Evolutionary conservation across 2,888 invertebrate genomes (phyloP).

Genomic region (Microdon myrmicae): DNA sequence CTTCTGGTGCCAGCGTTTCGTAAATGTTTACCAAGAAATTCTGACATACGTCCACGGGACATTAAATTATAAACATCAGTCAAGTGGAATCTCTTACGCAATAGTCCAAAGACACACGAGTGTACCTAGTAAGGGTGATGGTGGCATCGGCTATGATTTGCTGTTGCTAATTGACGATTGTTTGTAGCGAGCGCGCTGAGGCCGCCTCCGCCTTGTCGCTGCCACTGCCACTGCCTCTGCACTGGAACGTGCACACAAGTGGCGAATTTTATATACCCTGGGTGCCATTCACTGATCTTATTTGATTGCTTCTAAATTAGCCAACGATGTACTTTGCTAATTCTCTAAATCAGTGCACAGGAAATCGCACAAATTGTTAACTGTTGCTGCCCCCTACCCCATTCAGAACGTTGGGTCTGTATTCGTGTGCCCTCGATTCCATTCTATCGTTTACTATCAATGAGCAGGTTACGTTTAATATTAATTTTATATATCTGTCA

Average conservation of each 20-base stretch:
- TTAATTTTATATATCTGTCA: too few species aligned
- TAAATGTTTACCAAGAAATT: slow-evolving; percentile 27
- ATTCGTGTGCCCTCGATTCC: too few species aligned
- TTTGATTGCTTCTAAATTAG: slow-evolving; percentile 8
- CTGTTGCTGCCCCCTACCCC: slow-evolving; percentile 34
- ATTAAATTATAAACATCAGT: slow-evolving; percentile 25
- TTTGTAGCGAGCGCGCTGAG: slow-evolving; percentile 25
- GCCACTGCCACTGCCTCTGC: slow-evolving; percentile 10
- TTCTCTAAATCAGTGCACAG: slow-evolving; percentile 35
- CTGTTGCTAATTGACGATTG: slow-evolving; percentile 43
- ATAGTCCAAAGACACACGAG: slow-evolving; percentile 30
- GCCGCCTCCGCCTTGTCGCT: slow-evolving; percentile 6
- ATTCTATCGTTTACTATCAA: too few species aligned
- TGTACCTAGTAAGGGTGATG: slow-evolving; percentile 7
- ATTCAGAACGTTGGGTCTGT: too few species aligned
- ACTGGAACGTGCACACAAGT: slow-evolving; percentile 15
- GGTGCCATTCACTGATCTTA: slow-evolving; percentile 12
- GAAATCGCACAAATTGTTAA: slow-evolving; percentile 30
- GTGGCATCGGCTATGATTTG: slow-evolving; percentile 28
- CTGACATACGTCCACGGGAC: too few species aligned
- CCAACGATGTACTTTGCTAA: slow-evolving; percentile 17
- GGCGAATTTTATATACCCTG: slow-evolving; percentile 9
- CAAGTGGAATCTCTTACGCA: slow-evolving; percentile 40
- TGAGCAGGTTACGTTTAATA: too few species aligned
- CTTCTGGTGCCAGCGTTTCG: slow-evolving; percentile 9